A percentile compares a stretch with the other conserved stretches of the same genome.
phyloP scores from a whole-genome alignment of 2,797 vertebrate species.

The Cryptoprocta ferox region DNA sequence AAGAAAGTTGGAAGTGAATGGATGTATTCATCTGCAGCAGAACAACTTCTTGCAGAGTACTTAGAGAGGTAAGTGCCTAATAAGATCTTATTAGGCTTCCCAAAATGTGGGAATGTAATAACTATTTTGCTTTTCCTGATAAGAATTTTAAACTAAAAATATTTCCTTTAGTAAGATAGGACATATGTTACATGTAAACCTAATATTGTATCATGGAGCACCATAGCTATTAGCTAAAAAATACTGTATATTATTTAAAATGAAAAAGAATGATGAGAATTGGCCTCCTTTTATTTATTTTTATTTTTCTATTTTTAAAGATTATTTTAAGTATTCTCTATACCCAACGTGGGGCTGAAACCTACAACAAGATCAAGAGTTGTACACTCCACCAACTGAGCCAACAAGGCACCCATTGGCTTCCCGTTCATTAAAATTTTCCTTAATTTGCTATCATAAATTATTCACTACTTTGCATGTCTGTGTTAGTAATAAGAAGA shows the following conservation, averaged over 20 bases:
- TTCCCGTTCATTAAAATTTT: background rate
- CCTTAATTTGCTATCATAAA: background rate
- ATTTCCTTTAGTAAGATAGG: constrained; percentile 20
- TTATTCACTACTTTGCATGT: background rate
- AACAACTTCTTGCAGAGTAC: constrained; percentile 95
- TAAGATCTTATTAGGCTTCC: background rate
- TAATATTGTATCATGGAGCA: background rate
- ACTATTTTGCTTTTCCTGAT: background rate
- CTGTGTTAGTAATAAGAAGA: background rate
- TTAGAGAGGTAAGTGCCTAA: constrained; percentile 91
- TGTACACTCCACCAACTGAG: background rate
- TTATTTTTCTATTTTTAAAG: background rate
- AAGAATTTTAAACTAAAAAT: background rate
- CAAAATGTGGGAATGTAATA: background rate
- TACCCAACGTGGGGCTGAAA: background rate
- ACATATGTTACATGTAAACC: background rate
- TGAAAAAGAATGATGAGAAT: background rate
- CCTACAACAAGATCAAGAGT: background rate
- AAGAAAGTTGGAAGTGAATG: constrained; percentile 97
- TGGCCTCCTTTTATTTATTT: background rate
- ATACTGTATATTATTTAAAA: background rate
- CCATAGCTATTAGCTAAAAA: background rate
- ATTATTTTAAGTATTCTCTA: background rate
- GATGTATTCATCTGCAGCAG: constrained; percentile 96
- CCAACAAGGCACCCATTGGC: background rate